Percentiles rank a stretch among this genome's conserved stretches.
Conservation (phyloP, 2,888 invertebrate species). For the Rhogogaster chlorosoma region DNA sequence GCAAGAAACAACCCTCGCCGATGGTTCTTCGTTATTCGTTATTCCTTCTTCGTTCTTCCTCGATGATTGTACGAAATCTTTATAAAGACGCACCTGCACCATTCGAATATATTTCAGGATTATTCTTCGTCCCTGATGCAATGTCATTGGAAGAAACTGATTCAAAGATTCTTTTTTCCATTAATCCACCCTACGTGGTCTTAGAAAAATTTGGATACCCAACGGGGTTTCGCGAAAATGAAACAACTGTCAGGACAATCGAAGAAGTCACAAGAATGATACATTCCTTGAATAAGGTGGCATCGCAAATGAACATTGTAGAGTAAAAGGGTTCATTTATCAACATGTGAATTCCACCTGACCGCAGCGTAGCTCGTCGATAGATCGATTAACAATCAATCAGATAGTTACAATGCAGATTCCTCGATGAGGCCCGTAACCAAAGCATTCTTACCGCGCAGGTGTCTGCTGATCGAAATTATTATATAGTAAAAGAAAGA, state of each 20-base stretch:
- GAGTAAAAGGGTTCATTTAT: constrained; percentile 36
- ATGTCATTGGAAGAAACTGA: neutral
- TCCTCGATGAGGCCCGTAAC: constrained; percentile 30
- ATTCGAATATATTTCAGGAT: neutral
- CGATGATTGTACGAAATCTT: constrained; percentile 43
- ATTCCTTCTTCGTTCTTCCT: constrained; percentile 5
- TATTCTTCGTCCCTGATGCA: neutral
- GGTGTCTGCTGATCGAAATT: constrained; percentile 14
- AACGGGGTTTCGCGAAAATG: neutral
- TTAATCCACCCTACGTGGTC: neutral
- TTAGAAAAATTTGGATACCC: neutral
- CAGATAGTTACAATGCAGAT: constrained; percentile 52
- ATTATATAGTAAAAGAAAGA: neutral
- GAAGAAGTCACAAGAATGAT: neutral
- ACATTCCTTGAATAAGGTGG: neutral
- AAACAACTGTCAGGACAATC: neutral
- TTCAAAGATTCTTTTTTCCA: neutral
- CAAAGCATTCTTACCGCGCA: constrained; percentile 38
- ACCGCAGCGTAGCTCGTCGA: constrained; percentile 41
- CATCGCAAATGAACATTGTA: neutral
- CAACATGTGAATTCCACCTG: constrained; percentile 52
- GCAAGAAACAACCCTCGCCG: constrained; percentile 29
- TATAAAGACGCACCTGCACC: constrained; percentile 26
- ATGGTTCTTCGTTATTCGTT: neutral
- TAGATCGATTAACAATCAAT: constrained; percentile 54